A percentile compares a stretch with the other conserved stretches of the same genome.
Evolutionary conservation across 2,888 invertebrate genomes (phyloP).

Genomic region (Branchellion lobata): DNA sequence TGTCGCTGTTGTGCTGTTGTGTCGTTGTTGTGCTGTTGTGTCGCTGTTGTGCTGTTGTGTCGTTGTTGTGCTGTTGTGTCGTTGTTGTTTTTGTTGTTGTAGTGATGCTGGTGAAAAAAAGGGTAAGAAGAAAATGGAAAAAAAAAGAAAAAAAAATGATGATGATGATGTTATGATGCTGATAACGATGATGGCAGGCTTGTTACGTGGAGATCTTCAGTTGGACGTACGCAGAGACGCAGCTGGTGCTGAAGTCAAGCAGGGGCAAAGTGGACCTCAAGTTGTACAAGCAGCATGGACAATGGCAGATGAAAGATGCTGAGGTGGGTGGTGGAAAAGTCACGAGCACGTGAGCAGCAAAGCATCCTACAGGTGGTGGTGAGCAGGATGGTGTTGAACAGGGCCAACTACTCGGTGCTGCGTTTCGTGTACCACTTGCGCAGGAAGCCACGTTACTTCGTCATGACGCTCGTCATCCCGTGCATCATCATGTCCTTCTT

Average conservation of each 20-base stretch:
- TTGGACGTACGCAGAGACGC: slow-evolving; percentile 27
- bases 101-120: no score
- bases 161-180: no score
- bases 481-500: slow-evolving; percentile 28
- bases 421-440: slow-evolving; percentile 27
- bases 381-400: not conserved
- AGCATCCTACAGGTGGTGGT: slow-evolving; percentile 12
- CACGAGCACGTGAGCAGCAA: no score
- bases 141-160: no score
- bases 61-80: no score
- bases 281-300: slow-evolving; percentile 24
- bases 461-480: slow-evolving; percentile 28
- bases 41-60: no score
- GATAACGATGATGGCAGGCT: no score
- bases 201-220: slow-evolving; percentile 42
- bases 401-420: slow-evolving; percentile 7
- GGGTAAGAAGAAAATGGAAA: no score
- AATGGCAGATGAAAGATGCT: slow-evolving; percentile 7
- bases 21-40: no score
- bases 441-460: slow-evolving; percentile 31
- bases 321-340: slow-evolving; percentile 24
- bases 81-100: no score
- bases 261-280: not conserved
- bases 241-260: not conserved
- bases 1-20: no score